Conservation (phyloP, 2,888 invertebrate genomes). For the Stegana nigrithorax region DNA sequence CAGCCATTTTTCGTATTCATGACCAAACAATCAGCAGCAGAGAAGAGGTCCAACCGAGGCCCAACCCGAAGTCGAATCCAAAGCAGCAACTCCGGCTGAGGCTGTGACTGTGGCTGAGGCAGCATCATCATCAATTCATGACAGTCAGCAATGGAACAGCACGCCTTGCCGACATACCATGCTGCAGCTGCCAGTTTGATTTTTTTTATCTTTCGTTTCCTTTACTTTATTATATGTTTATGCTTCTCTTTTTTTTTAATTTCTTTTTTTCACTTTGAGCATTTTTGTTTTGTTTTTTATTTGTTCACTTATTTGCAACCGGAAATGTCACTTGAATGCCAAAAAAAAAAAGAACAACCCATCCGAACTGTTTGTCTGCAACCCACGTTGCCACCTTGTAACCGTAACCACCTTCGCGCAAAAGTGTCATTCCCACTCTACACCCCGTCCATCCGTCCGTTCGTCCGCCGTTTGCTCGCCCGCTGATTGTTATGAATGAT, state of each 20-base stretch:
- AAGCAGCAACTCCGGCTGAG: background rate
- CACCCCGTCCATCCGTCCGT: too few relatives aligned
- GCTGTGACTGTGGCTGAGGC: background rate
- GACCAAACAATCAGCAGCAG: conserved; percentile 42
- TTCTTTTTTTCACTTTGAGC: background rate
- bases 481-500: too few relatives aligned
- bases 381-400: too few relatives aligned
- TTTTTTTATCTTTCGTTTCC: background rate
- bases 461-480: too few relatives aligned
- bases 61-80: conserved; percentile 28
- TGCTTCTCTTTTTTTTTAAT: background rate
- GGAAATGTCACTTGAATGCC: background rate
- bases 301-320: background rate
- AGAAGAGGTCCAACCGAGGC: conserved; percentile 7
- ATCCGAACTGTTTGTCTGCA: too few relatives aligned
- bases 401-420: too few relatives aligned
- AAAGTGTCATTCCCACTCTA: too few relatives aligned
- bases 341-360: too few relatives aligned
- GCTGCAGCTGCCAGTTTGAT: background rate
- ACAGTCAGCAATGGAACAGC: too few relatives aligned
- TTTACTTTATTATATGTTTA: background rate
- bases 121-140: background rate
- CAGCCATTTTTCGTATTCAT: conserved; percentile 18
- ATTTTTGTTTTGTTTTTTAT: too few relatives aligned
- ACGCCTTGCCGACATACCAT: too few relatives aligned